These are phyloP conservation scores for Nettapus auritus DNA, from an alignment of 2,113 vertebrate species.

Conservation along the genomic window DNA sequence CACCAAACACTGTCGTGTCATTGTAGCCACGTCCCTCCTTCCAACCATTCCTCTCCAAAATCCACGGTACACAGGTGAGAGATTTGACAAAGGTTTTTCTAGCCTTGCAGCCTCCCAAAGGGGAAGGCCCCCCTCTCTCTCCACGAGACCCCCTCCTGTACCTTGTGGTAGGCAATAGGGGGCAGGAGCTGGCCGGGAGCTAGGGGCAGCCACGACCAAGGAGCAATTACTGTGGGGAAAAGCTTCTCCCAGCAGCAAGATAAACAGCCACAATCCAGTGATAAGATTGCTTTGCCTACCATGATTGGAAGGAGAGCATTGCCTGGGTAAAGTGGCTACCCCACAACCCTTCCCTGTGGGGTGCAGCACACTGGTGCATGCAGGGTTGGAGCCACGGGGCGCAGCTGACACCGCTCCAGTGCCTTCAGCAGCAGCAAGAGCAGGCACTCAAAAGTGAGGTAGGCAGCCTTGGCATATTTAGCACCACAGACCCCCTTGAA, in stretches of 20 bases:
- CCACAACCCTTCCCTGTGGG: background rate
- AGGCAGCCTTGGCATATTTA: background rate
- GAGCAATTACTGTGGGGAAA: background rate
- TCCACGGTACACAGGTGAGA: no score
- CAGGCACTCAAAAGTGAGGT: conserved; percentile 15
- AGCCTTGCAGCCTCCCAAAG: background rate
- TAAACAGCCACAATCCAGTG: background rate
- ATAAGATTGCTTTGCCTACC: background rate
- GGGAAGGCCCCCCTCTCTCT: background rate
- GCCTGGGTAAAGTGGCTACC: background rate
- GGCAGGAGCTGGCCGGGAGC: background rate
- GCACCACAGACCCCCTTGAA: background rate
- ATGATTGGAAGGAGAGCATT: background rate
- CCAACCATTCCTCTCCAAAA: background rate
- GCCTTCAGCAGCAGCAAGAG: conserved; percentile 18
- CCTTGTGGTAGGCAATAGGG: background rate
- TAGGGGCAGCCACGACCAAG: background rate
- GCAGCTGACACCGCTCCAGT: background rate
- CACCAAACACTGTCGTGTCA: background rate
- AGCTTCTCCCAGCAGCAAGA: background rate
- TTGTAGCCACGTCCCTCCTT: background rate
- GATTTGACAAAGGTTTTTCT: background rate
- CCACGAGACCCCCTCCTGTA: background rate
- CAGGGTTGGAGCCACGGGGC: background rate
- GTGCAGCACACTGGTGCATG: no score